Conservation (phyloP, 2,888 invertebrate species). For the Hirtodrosophila histrioides region DNA sequence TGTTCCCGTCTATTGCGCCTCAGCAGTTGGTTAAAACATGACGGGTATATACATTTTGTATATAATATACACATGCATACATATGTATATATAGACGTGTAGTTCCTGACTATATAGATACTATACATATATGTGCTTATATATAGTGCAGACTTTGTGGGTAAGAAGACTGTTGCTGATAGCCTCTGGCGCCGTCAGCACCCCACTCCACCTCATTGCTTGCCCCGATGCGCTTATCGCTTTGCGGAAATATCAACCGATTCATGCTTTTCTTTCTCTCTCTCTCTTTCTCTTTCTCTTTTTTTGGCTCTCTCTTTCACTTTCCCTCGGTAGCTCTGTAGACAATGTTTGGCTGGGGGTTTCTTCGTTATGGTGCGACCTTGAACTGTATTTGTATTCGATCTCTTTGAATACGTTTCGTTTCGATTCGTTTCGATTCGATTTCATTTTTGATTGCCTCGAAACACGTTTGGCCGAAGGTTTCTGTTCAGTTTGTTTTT, state of each 20-base stretch:
- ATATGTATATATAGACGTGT: neutral
- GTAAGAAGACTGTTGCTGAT: slow-evolving; percentile 24
- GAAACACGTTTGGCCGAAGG: slow-evolving; percentile 49
- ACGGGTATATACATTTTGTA: neutral
- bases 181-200: slow-evolving; percentile 22
- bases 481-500: slow-evolving; percentile 14
- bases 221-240: slow-evolving; percentile 5
- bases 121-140: neutral
- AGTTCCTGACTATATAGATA: slow-evolving; percentile 6
- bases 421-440: slow-evolving; percentile 14
- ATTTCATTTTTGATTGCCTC: slow-evolving; percentile 31
- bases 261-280: neutral
- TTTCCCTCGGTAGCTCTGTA: slow-evolving; percentile 2
- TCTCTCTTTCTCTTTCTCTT: slow-evolving; percentile 1
- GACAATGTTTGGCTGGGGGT: neutral
- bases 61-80: neutral
- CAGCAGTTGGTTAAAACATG: slow-evolving; percentile 13
- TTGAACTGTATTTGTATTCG: slow-evolving; percentile 55
- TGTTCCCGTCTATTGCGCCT: slow-evolving; percentile 29
- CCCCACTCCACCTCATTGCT: no score
- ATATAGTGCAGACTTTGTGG: slow-evolving; percentile 17
- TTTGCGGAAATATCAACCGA: neutral
- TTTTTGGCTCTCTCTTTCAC: neutral
- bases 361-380: slow-evolving; percentile 34
- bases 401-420: neutral